Percentiles rank a stretch among this genome's conserved stretches.
phyloP scores from a whole-genome alignment of 2,113 vertebrate genomes.

The Pseudolaguvia tuberculata region DNA sequence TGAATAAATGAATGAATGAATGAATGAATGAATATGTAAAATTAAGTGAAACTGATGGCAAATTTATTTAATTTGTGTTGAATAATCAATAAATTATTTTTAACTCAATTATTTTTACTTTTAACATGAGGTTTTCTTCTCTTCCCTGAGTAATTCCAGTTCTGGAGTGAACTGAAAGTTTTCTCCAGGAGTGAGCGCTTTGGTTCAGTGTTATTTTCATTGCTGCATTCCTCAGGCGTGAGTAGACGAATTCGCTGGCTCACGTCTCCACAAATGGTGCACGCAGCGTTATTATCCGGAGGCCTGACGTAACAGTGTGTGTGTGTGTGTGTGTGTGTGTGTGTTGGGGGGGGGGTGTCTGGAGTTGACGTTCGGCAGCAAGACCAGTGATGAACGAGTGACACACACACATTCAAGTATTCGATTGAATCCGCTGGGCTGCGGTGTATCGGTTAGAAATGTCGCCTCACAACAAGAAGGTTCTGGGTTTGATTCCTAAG shows the following conservation, averaged over 20 bases:
- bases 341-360: too few species aligned
- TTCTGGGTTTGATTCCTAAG: too few species aligned
- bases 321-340: too few species aligned
- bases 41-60: background rate
- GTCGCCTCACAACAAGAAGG: too few species aligned
- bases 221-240: constrained; percentile 12
- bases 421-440: background rate
- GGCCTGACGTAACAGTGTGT: background rate
- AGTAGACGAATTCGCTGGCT: constrained; percentile 4
- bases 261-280: background rate
- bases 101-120: too few species aligned
- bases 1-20: too few species aligned
- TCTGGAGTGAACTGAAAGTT: background rate
- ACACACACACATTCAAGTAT: background rate
- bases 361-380: constrained; percentile 10
- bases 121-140: too few species aligned
- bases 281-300: background rate
- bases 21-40: too few species aligned
- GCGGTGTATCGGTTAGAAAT: too few species aligned
- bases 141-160: background rate
- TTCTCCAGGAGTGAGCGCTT: background rate
- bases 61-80: too few species aligned
- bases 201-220: background rate
- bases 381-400: background rate
- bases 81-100: too few species aligned